These are phyloP conservation scores for Escarpia spicata DNA, from an alignment of 2,888 invertebrate species.

Conservation along the genomic window DNA sequence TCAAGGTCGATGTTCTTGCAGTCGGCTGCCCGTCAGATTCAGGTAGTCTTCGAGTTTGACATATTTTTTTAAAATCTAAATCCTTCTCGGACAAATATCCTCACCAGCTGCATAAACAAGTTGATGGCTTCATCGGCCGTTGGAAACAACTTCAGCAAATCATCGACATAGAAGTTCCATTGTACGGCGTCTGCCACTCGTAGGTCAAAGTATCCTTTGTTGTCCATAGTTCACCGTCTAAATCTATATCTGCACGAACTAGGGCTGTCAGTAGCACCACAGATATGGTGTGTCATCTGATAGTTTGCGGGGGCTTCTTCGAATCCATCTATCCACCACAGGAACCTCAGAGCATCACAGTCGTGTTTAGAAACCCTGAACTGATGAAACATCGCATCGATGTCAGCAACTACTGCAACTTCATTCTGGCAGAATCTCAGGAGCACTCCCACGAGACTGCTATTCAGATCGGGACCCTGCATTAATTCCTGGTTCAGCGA, in stretches of 20 bases:
- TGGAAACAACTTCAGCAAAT: not conserved
- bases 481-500: slow-evolving; percentile 20
- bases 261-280: slow-evolving; percentile 25
- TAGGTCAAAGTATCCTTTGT: not conserved
- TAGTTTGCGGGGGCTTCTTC: not conserved
- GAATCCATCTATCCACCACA: slow-evolving; percentile 23
- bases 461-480: slow-evolving; percentile 27
- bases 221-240: not conserved
- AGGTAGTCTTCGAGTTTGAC: slow-evolving; percentile 22
- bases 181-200: not conserved
- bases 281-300: slow-evolving; percentile 20
- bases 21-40: not conserved
- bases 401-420: slow-evolving; percentile 17
- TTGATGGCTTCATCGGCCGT: not conserved
- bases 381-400: slow-evolving; percentile 28
- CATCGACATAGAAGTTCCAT: slow-evolving; percentile 20
- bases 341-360: slow-evolving; percentile 18
- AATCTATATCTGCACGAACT: not conserved
- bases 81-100: slow-evolving; percentile 20
- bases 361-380: not conserved
- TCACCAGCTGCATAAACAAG: not conserved
- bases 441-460: slow-evolving; percentile 24
- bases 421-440: slow-evolving; percentile 20
- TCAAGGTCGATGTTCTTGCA: not conserved
- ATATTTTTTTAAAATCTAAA: slow-evolving; percentile 32